Base-by-base conservation (phyloP, 1,140 invertebrate genomes). In the Drosophila orena region DNA sequence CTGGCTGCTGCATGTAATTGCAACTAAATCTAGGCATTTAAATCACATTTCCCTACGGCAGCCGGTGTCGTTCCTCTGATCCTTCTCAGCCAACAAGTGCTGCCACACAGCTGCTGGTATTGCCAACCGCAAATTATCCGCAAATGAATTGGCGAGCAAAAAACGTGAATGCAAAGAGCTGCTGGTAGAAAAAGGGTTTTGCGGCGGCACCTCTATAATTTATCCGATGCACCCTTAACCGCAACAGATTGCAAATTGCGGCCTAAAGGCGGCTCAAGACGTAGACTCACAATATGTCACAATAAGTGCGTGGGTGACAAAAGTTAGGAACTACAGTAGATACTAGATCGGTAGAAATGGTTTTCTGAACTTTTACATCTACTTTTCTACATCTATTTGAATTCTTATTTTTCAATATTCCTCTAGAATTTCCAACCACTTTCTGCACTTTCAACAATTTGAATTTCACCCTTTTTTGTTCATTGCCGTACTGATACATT, bases 81-180 rank as follows among this genome's bases (percentile, higher is more conserved):
- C 83, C 79, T 81, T 69, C 38, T 55, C 37, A 7, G 3, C 20
- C 74, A 71, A 76, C 83, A 88, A 86, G 83, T 86, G 83, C 57
- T 46, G 62, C 35, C 62, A 53, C 42, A 30, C 44, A 54, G 66
- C 71, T 57, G 52, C 72, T 50, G 54, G 53, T 66, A 58, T 53
- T 43, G 47, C 27, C 15, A 49, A 88, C 84, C 83, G 83, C 83
- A 88, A 88, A 88, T 88, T 88, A 88, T 77, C 77, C 55, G 53
- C 79, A 88, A 88, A 88, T 88, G 83, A 88, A 88, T 88, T 83
- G 83, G 54, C 77, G 52, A 70, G 30, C 37, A 54, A 53, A 54
- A 62, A 49, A 34, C 12, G 11, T 47, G 24, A 65, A 35, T 62
- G 58, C 62, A 42, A 42, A 66, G 47, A 30, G 38, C 37, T 30